Evolutionary conservation across 2,113 vertebrate species (phyloP).

Genomic region (Anoura caudifer): DNA sequence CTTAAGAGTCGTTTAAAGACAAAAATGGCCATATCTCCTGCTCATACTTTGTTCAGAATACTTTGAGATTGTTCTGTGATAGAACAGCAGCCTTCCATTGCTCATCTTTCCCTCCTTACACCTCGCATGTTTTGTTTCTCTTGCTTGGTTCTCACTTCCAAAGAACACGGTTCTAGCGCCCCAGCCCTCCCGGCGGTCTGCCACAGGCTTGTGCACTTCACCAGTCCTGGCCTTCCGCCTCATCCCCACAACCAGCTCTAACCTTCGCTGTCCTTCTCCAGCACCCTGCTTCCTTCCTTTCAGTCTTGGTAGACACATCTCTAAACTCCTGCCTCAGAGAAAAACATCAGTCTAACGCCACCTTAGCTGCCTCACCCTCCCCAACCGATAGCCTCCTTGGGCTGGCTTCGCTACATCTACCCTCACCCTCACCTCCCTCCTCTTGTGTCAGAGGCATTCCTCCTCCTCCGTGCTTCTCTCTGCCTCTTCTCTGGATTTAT

Average conservation of each 20-base stretch:
- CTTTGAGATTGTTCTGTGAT: neutral
- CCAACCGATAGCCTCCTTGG: neutral
- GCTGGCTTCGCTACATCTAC: neutral
- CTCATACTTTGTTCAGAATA: neutral
- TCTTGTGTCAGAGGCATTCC: neutral
- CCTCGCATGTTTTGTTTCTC: neutral
- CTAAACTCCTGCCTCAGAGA: neutral
- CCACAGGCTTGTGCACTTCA: neutral
- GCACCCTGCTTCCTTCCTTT: neutral
- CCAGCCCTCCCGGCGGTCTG: rapidly evolving
- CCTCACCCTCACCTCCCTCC: neutral
- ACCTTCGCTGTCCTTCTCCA: neutral
- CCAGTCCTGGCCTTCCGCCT: neutral
- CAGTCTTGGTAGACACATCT: neutral
- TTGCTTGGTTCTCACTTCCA: neutral
- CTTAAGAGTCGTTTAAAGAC: neutral
- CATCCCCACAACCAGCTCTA: neutral
- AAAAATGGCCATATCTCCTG: neutral
- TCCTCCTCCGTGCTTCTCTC: neutral
- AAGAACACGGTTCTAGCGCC: too few species aligned
- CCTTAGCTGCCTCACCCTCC: neutral
- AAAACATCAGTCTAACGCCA: neutral
- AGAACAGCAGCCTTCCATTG: neutral
- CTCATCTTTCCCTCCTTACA: neutral
- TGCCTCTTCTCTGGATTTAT: neutral